A percentile compares a stretch with the other conserved stretches of the same genome.
Evolutionary conservation across 2,797 vertebrate species (phyloP).

Genomic region (Sebastiscus albofasciatus): DNA sequence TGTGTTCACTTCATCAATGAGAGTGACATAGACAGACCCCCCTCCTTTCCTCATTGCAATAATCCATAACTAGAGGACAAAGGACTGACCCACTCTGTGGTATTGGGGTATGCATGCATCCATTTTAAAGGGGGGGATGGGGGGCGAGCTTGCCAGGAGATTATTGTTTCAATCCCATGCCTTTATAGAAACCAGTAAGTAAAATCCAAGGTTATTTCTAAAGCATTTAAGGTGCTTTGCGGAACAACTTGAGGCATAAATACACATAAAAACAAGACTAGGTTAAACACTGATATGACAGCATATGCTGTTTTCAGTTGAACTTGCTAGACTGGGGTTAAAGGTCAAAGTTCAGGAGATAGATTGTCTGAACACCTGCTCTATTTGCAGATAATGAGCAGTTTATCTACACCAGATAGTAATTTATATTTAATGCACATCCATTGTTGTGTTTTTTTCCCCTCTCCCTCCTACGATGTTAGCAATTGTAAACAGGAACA

Average conservation of each 20-base stretch:
- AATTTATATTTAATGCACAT: neutral
- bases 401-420: neutral
- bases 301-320: neutral
- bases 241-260: neutral
- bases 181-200: neutral
- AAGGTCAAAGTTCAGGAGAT: conserved; percentile 7
- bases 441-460: neutral
- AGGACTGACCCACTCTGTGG: conserved; percentile 58
- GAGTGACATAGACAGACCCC: conserved; percentile 42
- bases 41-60: conserved; percentile 26
- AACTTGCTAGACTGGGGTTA: neutral
- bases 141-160: neutral
- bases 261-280: neutral
- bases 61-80: conserved; percentile 80
- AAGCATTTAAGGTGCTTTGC: neutral
- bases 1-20: conserved; percentile 69
- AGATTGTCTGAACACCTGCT: conserved; percentile 2
- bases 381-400: neutral
- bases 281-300: neutral
- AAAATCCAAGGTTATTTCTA: neutral
- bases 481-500: conserved; percentile 15
- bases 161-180: neutral
- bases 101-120: conserved; percentile 33
- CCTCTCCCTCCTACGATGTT: neutral
- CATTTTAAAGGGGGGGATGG: neutral